Evolutionary conservation across 2,797 vertebrate species (phyloP).

Genomic region (Paramormyrops hopkinsi): DNA sequence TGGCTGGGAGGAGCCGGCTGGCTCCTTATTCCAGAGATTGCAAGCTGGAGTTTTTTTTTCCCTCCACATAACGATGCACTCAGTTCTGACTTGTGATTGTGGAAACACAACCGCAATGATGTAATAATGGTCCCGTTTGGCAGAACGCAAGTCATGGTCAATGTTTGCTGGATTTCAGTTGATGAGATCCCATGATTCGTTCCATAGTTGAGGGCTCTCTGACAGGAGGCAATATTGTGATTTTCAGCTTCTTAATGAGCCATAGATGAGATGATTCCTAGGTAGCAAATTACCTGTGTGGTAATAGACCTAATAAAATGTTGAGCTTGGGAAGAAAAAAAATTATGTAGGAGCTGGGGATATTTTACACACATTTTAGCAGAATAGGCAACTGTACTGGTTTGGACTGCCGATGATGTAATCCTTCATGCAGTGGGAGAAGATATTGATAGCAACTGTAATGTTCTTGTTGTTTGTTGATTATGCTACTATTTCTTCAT

Average conservation of each 20-base stretch:
- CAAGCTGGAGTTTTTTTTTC: background rate
- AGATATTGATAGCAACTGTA: background rate
- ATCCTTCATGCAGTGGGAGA: background rate
- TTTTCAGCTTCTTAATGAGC: background rate
- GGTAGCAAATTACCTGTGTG: background rate
- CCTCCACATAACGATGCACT: background rate
- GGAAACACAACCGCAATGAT: background rate
- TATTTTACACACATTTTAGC: background rate
- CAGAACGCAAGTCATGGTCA: background rate
- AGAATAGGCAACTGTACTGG: background rate
- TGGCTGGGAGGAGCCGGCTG: background rate
- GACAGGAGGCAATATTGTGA: background rate
- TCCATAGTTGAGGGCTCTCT: background rate
- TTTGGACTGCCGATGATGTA: background rate
- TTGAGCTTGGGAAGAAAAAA: background rate
- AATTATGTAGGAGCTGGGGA: background rate
- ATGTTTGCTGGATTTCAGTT: background rate
- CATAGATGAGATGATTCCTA: background rate
- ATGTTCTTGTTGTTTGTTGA: background rate
- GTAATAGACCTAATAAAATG: background rate
- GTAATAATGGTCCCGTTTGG: background rate
- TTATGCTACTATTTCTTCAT: background rate
- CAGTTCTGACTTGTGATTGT: background rate
- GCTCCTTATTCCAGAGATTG: background rate
- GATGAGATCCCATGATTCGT: background rate